Evolutionary conservation across 1,140 invertebrate genomes (phyloP).

Genomic region (Plutomurus gul): DNA sequence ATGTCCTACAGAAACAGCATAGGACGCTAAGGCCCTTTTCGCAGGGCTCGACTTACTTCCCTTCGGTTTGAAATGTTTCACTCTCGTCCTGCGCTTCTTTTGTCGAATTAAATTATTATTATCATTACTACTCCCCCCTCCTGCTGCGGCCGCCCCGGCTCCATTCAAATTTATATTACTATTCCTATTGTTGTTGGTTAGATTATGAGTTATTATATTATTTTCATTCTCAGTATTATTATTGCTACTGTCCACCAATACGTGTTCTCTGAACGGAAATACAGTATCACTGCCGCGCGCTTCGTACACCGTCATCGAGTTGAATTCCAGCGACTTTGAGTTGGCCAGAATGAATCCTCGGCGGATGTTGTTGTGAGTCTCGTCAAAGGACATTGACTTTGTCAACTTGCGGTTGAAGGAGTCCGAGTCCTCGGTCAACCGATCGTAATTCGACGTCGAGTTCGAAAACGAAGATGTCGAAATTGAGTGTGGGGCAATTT

Average conservation of each 20-base stretch:
- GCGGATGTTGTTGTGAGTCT: not conserved
- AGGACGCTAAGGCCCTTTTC: conserved; percentile 53
- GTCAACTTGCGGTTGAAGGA: conserved; percentile 39
- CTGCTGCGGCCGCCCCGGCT: no score
- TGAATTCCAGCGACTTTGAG: conserved; percentile 48
- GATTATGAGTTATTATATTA: no score
- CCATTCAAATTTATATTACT: no score
- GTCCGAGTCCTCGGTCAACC: conserved; percentile 42
- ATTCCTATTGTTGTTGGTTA: no score
- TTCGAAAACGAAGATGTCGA: not conserved
- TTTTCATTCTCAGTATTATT: not conserved
- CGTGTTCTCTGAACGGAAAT: not conserved
- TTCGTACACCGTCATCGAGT: conserved; percentile 42
- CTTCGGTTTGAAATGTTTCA: conserved; percentile 45
- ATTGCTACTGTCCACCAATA: not conserved
- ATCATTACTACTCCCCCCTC: no score
- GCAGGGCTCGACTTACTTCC: conserved; percentile 40
- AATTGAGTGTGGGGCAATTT: not conserved
- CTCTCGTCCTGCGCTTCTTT: conserved; percentile 35
- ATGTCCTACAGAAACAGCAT: conserved; percentile 55
- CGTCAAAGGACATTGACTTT: conserved; percentile 48
- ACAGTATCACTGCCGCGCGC: conserved; percentile 1
- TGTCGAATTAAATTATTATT: not conserved
- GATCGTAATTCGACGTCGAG: conserved; percentile 33
- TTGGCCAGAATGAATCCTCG: conserved; percentile 39